Base-by-base conservation (phyloP, 2,113 vertebrate species). In the Cochlearius cochlearius region DNA sequence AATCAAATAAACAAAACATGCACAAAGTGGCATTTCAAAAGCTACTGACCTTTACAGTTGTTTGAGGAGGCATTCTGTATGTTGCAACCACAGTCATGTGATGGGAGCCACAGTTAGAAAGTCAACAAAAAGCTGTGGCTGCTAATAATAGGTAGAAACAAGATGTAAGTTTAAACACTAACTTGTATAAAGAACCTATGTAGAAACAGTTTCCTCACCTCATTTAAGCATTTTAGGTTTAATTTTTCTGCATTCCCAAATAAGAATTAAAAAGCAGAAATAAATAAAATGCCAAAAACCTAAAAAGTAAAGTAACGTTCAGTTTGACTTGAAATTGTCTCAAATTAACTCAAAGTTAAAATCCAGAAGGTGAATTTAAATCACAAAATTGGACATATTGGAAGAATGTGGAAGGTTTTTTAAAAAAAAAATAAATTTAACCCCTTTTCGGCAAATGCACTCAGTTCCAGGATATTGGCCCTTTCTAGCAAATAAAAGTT, bases 21-120 rank as follows among this genome's bases (percentile, higher is more conserved):
- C 25, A 75, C 12, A 64, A 72, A 85, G 26, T 81, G 69, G 16
- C 38, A 43, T 89, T 97, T 81, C 69, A 91, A n/a, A 87, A 60
- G 26, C 34, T 87, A 58, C 34, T 95, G 94, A 94, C 76, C 82
- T 87, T 94, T 90, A 49, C n/a, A 82, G 80, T 30, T 86, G 30
- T 80, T 96, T 64, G 39, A 89, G 36, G 22, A 81, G 39, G 17
- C 29, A 62, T 89, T 88, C 60, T 94, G 27, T 83, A 14, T 41
- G 13, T 53, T 75, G 29, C 41, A 77, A 64, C 18, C 12, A 68
- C 22, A 92, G 18, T 3, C 55, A 73, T 0, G 0, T 45, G 11
- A 45, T 60, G 19, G 10, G 25, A 93, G 12, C 5, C n/a, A 36
- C 7, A n/a, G 29, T 43, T 41, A 71, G 26, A 89, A 78, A 94